A percentile compares a stretch with the other conserved stretches of the same genome.
Conservation (phyloP, 2,888 invertebrate genomes). For the Leucophenga montana region DNA sequence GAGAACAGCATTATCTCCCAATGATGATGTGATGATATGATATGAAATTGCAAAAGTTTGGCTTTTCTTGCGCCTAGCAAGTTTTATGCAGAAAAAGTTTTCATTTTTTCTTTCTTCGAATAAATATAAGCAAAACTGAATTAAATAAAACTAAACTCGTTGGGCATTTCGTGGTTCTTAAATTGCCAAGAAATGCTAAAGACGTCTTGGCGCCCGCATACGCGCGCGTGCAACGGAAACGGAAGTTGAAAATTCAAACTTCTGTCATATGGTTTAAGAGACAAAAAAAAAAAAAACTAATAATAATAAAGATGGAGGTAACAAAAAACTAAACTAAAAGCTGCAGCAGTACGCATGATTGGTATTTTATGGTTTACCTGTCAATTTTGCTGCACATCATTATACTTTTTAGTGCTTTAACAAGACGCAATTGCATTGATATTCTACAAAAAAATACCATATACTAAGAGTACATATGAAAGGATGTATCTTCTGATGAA, state of each 20-base stretch:
- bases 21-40: constrained; percentile 69
- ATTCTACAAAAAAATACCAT: too few relatives aligned
- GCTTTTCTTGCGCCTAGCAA: background rate
- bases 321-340: background rate
- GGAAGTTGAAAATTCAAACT: constrained; percentile 41
- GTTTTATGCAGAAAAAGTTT: constrained; percentile 26
- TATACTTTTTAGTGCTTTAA: background rate
- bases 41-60: constrained; percentile 65
- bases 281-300: constrained; percentile 1
- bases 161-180: constrained; percentile 7
- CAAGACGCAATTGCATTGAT: background rate
- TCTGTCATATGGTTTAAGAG: background rate
- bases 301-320: too few relatives aligned
- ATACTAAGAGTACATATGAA: too few relatives aligned
- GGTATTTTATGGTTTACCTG: constrained; percentile 11
- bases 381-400: background rate
- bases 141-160: constrained; percentile 9
- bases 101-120: constrained; percentile 31
- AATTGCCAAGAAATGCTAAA: constrained; percentile 45
- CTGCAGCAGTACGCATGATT: constrained; percentile 17
- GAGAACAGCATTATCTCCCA: constrained; percentile 57
- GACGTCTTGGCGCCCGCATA: constrained; percentile 55
- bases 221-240: constrained; percentile 42
- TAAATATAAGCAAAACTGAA: constrained; percentile 20
- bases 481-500: background rate